Percentiles rank a stretch among this genome's conserved stretches.
These are phyloP conservation scores for Hypomecis punctinalis DNA, from an alignment of 2,888 invertebrate species.

Conservation along the genomic window DNA sequence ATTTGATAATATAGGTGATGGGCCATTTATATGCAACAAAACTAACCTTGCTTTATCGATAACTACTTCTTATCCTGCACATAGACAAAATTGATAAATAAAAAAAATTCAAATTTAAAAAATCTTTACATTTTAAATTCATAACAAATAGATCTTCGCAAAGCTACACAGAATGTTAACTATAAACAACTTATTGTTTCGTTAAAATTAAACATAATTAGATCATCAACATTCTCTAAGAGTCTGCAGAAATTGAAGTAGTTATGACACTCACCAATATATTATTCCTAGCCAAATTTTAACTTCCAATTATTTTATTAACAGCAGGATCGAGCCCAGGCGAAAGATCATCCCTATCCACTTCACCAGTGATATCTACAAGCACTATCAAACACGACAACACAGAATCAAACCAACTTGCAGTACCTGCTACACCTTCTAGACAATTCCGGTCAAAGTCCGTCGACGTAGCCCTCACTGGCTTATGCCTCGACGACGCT, in stretches of 20 bases:
- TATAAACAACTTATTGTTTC: too few relatives aligned
- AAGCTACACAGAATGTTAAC: too few relatives aligned
- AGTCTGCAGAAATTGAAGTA: not conserved
- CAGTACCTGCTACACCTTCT: constrained; percentile 67
- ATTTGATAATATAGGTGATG: constrained; percentile 34
- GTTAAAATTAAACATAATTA: too few relatives aligned
- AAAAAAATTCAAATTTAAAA: too few relatives aligned
- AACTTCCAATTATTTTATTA: constrained; percentile 51
- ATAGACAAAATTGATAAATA: too few relatives aligned
- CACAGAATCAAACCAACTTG: constrained; percentile 68
- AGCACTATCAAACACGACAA: constrained; percentile 64
- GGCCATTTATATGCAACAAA: constrained; percentile 28
- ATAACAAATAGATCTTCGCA: too few relatives aligned
- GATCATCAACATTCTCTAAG: too few relatives aligned
- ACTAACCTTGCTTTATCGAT: constrained; percentile 34
- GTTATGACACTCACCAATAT: not conserved
- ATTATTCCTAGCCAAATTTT: not conserved
- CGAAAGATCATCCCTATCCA: constrained; percentile 72
- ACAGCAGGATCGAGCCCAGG: constrained; percentile 78
- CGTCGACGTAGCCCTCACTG: constrained; percentile 79
- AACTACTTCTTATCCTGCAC: not conserved
- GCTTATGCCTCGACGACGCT: constrained; percentile 69
- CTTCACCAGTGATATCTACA: constrained; percentile 73
- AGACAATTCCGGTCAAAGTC: constrained; percentile 84
- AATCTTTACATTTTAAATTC: too few relatives aligned